These are phyloP conservation scores for Drosophila tanythrix DNA, from an alignment of 2,888 invertebrate species.

Conservation along the genomic window DNA sequence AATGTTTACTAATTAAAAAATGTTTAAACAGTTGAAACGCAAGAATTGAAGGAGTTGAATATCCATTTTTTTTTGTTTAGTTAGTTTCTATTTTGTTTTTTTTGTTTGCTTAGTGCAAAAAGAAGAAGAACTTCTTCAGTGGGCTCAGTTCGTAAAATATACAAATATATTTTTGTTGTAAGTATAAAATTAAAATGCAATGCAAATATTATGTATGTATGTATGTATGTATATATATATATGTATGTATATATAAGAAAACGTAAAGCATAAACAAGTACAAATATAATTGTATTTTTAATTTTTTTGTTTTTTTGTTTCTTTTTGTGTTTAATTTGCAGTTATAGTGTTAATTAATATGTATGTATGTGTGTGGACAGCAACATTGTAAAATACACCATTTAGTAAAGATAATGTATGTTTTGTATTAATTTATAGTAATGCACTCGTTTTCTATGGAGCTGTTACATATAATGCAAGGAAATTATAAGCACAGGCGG, in stretches of 20 bases:
- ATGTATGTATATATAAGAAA: conserved; percentile 32
- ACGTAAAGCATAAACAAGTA: conserved; percentile 59
- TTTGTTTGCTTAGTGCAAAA: conserved; percentile 71
- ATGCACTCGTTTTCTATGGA: conserved; percentile 33
- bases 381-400: conserved; percentile 72
- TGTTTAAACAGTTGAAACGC: conserved; percentile 59
- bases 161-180: conserved; percentile 44
- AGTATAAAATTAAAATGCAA: conserved; percentile 74
- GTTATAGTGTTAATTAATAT: conserved; percentile 54
- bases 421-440: conserved; percentile 26
- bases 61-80: conserved; percentile 23
- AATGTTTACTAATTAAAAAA: conserved; percentile 46
- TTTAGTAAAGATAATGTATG: conserved; percentile 43
- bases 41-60: conserved; percentile 56
- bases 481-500: conserved; percentile 55
- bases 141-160: conserved; percentile 76
- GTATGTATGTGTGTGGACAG: conserved; percentile 65
- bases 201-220: conserved; percentile 55
- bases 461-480: conserved; percentile 35
- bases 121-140: conserved; percentile 77
- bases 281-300: conserved; percentile 53
- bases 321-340: conserved; percentile 25
- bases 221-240: conserved; percentile 41
- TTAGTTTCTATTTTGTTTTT: conserved; percentile 21
- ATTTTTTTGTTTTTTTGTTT: conserved; percentile 15